Base-by-base conservation (phyloP, 2,113 vertebrate species). In the Saguinus midas region DNA sequence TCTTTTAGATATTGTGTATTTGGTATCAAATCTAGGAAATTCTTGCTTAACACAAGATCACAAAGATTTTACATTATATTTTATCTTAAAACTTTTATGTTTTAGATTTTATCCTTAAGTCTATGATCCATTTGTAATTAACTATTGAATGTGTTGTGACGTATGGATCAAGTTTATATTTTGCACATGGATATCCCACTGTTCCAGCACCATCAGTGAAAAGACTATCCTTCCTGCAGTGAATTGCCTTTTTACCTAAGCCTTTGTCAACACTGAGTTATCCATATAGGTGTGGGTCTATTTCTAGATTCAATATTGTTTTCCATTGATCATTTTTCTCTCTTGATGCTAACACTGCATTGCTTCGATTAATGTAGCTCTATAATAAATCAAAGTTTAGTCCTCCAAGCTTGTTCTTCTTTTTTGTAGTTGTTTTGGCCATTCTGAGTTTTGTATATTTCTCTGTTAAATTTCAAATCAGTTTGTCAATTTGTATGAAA, bases 391-490 rank as follows among this genome's bases (percentile, higher is more conserved):
- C 48, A 58, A 7, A 95, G 40, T 55, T 68, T 61, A 79, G 52
- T 37, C 32, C 10, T 50, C 61, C 75, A 83, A 58, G 12, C 29
- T 87, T 86, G 1, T 32, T 82, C 25, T 32, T 76, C 20, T 82
- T 78, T 37, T 80, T 91, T 45, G 66, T 50, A 87, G 58, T 37
- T 72, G 43, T 43, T 55, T 20, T 76, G 27, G 17, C 17, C 66
- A 64, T 20, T 89, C n/a, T 18, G 90, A 81, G 43, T 90, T 1
- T 12, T 95, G 87, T 91, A 43, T 79, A 78, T 61, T 97, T 95
- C 35, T 95, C 13, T 21, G 72, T 72, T 83, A 78, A 73, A 79
- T 72, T 95, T 91, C 87, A 61, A 79, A 48, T 83, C 37, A 91
- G 1, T 5, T 72, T 73, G 23, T 79, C 58, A 88, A 40, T 91